Percentiles rank a stretch among this genome's conserved stretches.
Evolutionary conservation across 1,140 invertebrate genomes (phyloP).

Genomic region (Drosophila willistoni): DNA sequence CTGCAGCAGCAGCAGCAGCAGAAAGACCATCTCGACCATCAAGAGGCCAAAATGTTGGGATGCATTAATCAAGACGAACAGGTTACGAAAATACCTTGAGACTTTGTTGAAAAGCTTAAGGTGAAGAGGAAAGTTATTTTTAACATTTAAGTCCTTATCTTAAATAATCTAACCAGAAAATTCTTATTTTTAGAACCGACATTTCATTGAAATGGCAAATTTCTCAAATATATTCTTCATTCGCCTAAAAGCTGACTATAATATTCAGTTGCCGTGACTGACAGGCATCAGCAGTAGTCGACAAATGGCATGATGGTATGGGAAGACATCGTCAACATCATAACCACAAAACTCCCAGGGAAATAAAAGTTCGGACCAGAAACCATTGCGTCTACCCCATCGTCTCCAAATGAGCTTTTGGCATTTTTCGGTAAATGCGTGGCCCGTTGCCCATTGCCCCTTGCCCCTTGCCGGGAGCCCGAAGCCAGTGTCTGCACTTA

Average conservation of each 20-base stretch:
- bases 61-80: slow-evolving; percentile 5
- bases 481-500: slow-evolving; percentile 69
- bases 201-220: slow-evolving; percentile 2
- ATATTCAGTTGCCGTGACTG: slow-evolving; percentile 35
- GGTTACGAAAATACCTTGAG: no score
- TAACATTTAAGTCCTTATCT: not conserved
- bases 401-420: slow-evolving; percentile 42
- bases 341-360: slow-evolving; percentile 56
- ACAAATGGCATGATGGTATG: not conserved
- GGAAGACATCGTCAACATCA: slow-evolving; percentile 52
- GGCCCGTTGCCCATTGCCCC: not conserved
- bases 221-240: slow-evolving; percentile 1
- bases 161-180: not conserved
- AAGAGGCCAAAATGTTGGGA: not conserved
- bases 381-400: not conserved
- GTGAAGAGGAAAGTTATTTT: no score
- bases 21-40: not conserved
- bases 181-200: not conserved
- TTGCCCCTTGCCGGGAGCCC: not conserved
- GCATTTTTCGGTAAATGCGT: slow-evolving; percentile 32
- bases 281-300: slow-evolving; percentile 28
- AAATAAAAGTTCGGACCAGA: slow-evolving; percentile 44
- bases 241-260: slow-evolving; percentile 17
- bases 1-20: slow-evolving; percentile 4
- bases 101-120: no score